A percentile compares a stretch with the other conserved stretches of the same genome.
Conservation (phyloP, 2,113 vertebrate species). For the Geococcyx californianus region DNA sequence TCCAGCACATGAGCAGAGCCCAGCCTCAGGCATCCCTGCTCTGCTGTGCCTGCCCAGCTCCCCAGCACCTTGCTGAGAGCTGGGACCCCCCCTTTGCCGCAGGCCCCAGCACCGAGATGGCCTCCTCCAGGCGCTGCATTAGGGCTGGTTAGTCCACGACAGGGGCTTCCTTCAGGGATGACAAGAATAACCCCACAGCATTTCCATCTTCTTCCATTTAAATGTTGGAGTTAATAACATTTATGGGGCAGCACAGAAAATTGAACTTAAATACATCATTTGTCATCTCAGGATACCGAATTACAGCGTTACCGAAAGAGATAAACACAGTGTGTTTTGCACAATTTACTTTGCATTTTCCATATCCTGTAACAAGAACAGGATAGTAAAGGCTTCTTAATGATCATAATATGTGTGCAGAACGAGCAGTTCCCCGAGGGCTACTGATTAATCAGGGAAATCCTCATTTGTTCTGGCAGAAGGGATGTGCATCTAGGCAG, state of each 20-base stretch:
- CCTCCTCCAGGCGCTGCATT: neutral
- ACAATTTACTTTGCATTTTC: conserved; percentile 37
- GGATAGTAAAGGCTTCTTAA: conserved; percentile 18
- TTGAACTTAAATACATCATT: conserved; percentile 11
- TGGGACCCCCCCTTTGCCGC: neutral
- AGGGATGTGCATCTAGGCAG: conserved; percentile 16
- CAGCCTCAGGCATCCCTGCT: neutral
- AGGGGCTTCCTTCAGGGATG: neutral
- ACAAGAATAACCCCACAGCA: neutral
- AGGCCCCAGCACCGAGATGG: neutral
- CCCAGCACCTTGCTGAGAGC: neutral
- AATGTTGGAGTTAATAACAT: conserved; percentile 8
- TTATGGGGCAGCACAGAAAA: neutral
- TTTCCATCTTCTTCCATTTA: neutral
- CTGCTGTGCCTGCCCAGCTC: neutral
- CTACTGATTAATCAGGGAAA: conserved; percentile 57
- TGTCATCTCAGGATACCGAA: neutral
- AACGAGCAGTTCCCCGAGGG: conserved; percentile 32
- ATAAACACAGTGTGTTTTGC: neutral
- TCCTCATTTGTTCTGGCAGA: conserved; percentile 47
- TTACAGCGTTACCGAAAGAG: neutral
- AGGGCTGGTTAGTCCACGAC: neutral
- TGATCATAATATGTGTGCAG: conserved; percentile 45
- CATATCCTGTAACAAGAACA: neutral
- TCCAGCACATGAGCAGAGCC: neutral